Evolutionary conservation across 30 jellyfish, hydroid and myxozoan genomes (phyloP).

Genomic region (Pelagia noctiluca): DNA sequence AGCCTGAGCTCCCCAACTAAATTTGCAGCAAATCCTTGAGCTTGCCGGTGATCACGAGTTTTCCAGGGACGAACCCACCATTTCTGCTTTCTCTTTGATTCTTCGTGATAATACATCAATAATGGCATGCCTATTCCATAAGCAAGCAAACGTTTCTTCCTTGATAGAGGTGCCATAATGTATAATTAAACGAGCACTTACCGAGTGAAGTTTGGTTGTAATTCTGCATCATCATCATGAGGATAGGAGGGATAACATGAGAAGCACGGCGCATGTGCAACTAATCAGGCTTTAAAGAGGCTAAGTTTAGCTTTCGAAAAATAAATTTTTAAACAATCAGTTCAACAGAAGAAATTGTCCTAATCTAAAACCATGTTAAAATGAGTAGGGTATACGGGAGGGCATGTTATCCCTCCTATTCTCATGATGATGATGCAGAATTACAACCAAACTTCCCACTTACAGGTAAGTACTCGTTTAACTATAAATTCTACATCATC

Average conservation of each 20-base stretch:
- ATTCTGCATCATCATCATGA: no score
- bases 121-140: conserved; percentile 16
- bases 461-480: no score
- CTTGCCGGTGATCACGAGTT: background rate
- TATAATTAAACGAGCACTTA: background rate
- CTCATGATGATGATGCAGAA: no score
- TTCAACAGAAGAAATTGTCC: no score
- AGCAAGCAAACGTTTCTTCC: conserved; percentile 23
- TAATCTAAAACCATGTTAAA: no score
- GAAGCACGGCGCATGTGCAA: background rate
- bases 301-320: background rate
- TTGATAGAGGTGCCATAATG: conserved; percentile 21
- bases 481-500: background rate
- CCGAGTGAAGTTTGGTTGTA: no score
- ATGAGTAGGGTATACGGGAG: background rate
- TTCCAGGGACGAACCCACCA: conserved; percentile 12
- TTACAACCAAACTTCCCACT: no score
- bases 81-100: no score
- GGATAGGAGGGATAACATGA: background rate
- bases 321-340: no score
- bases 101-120: no score
- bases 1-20: background rate
- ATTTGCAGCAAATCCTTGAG: conserved; percentile 9
- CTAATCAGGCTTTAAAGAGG: conserved; percentile 1
- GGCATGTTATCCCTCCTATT: background rate